phyloP scores from a whole-genome alignment of 2,888 invertebrate genomes.

The Drosophila conformis region DNA sequence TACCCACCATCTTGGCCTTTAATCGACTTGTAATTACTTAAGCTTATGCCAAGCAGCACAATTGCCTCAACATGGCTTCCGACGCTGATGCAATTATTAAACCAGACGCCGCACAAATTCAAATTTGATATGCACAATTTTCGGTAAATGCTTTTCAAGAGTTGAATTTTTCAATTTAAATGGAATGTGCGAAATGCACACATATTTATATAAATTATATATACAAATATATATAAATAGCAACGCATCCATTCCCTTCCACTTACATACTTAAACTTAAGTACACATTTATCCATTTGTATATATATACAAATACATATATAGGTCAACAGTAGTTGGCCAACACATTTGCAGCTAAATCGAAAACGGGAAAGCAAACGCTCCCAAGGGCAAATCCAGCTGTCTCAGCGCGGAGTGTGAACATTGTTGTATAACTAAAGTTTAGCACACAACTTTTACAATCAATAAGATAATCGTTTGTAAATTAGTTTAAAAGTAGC shows the following conservation, averaged over 20 bases:
- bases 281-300: too few relatives aligned
- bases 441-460: neutral
- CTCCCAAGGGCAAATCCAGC: neutral
- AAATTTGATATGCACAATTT: slow-evolving; percentile 38
- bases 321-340: neutral
- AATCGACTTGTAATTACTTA: slow-evolving; percentile 80
- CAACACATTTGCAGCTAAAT: neutral
- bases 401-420: neutral
- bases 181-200: neutral
- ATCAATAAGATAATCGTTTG: neutral
- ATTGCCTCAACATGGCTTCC: slow-evolving; percentile 57
- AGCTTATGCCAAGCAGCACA: slow-evolving; percentile 64
- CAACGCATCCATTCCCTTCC: neutral
- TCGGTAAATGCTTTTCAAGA: slow-evolving; percentile 10
- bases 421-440: too few relatives aligned
- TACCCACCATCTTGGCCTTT: slow-evolving; percentile 39
- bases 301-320: neutral
- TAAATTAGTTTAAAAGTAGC: neutral
- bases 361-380: neutral
- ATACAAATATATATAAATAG: neutral
- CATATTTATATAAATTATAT: neutral
- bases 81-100: slow-evolving; percentile 57
- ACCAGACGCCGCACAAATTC: slow-evolving; percentile 32
- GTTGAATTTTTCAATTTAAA: neutral
- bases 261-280: neutral